These are phyloP conservation scores for Notolabrus celidotus DNA, from an alignment of 2,797 vertebrate species.

Conservation along the genomic window DNA sequence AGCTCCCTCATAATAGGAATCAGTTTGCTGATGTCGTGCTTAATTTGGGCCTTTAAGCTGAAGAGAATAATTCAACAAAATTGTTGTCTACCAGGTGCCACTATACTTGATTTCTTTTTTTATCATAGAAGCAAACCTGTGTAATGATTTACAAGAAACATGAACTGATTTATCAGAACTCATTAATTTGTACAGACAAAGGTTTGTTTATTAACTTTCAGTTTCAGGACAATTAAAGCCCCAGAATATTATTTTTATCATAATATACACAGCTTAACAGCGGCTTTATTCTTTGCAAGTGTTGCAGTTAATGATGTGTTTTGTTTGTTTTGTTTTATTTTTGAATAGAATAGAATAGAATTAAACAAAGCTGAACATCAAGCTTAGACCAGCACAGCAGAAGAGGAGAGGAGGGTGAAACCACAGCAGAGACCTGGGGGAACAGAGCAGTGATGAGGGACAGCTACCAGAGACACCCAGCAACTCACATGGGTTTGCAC, in stretches of 20 bases:
- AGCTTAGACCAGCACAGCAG: conserved; percentile 25
- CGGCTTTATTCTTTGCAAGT: not conserved
- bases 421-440: conserved; percentile 64
- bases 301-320: not conserved
- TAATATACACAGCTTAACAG: conserved; percentile 15
- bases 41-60: conserved; percentile 42
- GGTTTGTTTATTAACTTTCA: conserved; percentile 28
- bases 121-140: conserved; percentile 36
- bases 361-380: conserved; percentile 29
- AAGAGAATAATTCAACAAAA: conserved; percentile 58
- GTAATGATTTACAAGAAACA: conserved; percentile 41
- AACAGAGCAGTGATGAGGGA: conserved; percentile 76
- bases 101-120: conserved; percentile 54
- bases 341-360: not conserved
- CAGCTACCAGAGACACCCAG: conserved; percentile 77
- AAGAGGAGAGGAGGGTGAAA: conserved; percentile 49
- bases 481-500: conserved; percentile 61
- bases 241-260: conserved; percentile 28
- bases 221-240: conserved; percentile 30
- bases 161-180: conserved; percentile 47
- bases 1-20: conserved; percentile 48
- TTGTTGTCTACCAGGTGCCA: conserved; percentile 60
- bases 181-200: conserved; percentile 15
- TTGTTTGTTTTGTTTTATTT: not conserved
- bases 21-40: conserved; percentile 33